Evolutionary conservation across 2,113 vertebrate species (phyloP), one percentile per base, ranked within the genome.

Genomic region (Nibea albiflora): DNA sequence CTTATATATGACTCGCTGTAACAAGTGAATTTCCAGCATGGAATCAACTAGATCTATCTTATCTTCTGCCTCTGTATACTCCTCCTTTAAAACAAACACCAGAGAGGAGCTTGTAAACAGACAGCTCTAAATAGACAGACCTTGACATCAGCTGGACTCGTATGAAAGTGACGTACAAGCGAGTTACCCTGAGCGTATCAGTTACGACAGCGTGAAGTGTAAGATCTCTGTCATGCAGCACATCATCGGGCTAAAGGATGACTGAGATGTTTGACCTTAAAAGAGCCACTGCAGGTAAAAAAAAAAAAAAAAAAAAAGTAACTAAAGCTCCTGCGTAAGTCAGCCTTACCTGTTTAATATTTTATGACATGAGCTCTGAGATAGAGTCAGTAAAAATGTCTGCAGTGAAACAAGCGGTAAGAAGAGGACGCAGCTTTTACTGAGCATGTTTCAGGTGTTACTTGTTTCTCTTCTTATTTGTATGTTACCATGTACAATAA

Each of bases 141-240:
- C 31, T 58, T 74, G 73, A 67, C 73, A 62, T 75, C 20, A 47
- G 1, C 16, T 22, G 42, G 69, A 64, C 28, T 47, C 1, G 12
- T 44, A 22, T 2, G 10, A 39, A 35, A 50, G 17, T 90, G 83
- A 90, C 68, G 69, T 52, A 76, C 50, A 46, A 35, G 49, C 2
- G 12, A 69, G 10, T 14, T 11, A 14, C 54, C 64, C 20, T 8
- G 66, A 73, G 58, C 1, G 2, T 24, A 66, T 62, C 6, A 65
- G 35, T 82, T 66, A 42, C 5, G 1, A 52, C 44, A 65, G 16
- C 14, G 22, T 61, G 24, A 52, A 5, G 26, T 46, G 54, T 15
- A 42, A 46, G 65, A 49, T 31, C 31, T 31, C 31, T 31, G 26
- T 46, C 50, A 74, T 22, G 14, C 15, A 35, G 20, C 2, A 7